These are phyloP conservation scores for Arion vulgaris DNA, from an alignment of 1,140 invertebrate species.

Conservation along the genomic window DNA sequence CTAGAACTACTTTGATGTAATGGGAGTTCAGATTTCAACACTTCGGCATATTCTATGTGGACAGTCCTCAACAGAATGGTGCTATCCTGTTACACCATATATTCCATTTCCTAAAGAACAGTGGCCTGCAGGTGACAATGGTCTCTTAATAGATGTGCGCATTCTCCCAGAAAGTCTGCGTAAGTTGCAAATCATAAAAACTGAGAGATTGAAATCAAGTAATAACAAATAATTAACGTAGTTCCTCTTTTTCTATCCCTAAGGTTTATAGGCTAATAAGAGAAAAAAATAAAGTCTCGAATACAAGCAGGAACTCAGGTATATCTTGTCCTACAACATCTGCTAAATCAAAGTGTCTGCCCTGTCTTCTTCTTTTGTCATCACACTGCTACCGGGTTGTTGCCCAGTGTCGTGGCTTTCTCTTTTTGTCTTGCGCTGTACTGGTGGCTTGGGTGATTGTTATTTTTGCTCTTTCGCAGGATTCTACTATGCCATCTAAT, in stretches of 20 bases:
- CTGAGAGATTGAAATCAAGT: neutral
- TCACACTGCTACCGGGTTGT: too few species aligned
- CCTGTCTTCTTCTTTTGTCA: too few species aligned
- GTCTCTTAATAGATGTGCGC: conserved; percentile 18
- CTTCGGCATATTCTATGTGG: neutral
- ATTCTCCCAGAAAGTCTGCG: conserved; percentile 27
- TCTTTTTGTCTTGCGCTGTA: too few species aligned
- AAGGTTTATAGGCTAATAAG: too few species aligned
- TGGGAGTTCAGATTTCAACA: neutral
- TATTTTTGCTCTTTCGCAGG: too few species aligned
- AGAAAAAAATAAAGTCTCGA: too few species aligned
- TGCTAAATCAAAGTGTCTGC: too few species aligned
- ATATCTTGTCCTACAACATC: neutral
- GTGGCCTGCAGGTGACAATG: conserved; percentile 15
- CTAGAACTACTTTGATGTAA: neutral
- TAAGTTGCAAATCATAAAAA: conserved; percentile 11
- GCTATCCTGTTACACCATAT: conserved; percentile 25
- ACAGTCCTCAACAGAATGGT: conserved; percentile 12
- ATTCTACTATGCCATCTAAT: too few species aligned
- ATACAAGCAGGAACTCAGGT: neutral
- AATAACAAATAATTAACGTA: neutral
- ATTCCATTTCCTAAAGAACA: conserved; percentile 6
- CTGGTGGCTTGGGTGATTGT: too few species aligned
- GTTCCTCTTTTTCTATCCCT: too few species aligned
- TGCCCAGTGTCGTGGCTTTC: too few species aligned